Evolutionary conservation across 1,140 invertebrate species (phyloP).

Genomic region (Anastatus disparis): DNA sequence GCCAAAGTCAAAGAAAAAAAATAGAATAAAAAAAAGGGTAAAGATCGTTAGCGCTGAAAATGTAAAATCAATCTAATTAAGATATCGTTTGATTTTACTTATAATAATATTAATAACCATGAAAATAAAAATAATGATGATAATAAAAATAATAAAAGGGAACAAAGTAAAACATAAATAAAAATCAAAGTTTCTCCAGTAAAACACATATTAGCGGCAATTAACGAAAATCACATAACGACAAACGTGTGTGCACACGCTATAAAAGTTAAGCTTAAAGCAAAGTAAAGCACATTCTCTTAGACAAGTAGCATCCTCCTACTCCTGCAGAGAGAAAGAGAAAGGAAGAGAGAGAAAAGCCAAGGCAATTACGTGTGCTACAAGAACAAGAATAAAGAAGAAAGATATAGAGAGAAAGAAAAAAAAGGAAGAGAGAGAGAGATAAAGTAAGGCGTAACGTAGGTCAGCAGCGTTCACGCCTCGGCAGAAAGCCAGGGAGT

Average conservation of each 20-base stretch:
- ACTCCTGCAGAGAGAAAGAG: too few species aligned
- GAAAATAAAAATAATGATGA: background rate
- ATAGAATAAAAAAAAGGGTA: background rate
- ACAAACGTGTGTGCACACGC: background rate
- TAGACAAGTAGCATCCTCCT: background rate
- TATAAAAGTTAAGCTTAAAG: conserved; percentile 24
- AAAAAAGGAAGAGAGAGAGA: background rate
- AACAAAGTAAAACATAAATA: too few species aligned
- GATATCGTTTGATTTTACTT: too few species aligned
- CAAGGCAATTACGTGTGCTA: conserved; percentile 15
- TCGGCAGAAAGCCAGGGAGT: background rate
- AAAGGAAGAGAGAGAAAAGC: conserved; percentile 29
- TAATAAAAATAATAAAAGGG: background rate
- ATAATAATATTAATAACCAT: too few species aligned
- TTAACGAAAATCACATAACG: background rate
- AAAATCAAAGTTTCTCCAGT: background rate
- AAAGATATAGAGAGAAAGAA: too few species aligned
- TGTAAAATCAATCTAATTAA: background rate
- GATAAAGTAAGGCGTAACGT: background rate
- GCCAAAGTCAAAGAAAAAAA: background rate
- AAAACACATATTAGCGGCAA: background rate
- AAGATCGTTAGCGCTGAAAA: background rate
- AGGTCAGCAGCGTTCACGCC: background rate
- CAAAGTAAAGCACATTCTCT: too few species aligned
- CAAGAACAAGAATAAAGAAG: too few species aligned